Base-by-base conservation (phyloP, 2,113 vertebrate species). In the Sebastes schlegelii region DNA sequence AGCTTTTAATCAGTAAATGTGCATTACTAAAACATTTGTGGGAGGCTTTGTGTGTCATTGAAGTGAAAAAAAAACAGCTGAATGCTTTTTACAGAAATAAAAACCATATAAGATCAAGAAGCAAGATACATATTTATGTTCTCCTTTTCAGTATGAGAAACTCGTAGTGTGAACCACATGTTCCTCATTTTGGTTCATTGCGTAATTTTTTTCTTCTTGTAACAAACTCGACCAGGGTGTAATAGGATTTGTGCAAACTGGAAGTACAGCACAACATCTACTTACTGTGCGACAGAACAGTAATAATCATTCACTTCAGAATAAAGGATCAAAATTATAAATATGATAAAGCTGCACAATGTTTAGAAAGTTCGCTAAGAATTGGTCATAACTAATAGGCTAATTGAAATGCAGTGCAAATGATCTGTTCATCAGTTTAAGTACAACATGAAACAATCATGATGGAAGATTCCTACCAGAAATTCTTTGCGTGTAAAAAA, bases 151-250 rank as follows among this genome's bases (percentile, higher is more conserved):
- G 1, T 1, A 3, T 73, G 76, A 46, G 57, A 82, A 88, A 86
- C 64, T 4, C 19, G 34, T 10, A 58, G 19, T 26, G 51, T 46
- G 6, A 21, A 54, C 83, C 48, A 8, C 80, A 81, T 7, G 69
- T 93, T 93, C 91, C 89, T 88, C 61, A 62, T 87, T 90, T 73
- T 54, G 45, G 55, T 55, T 79, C 8, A 49, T 65, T 83, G 61
- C 49, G 6, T 64, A 43, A 88, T 49, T 55, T 62, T 42, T 21
- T 60, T 58, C 13, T 64, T 66, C 9, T 91, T 65, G 61, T 45
- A 57, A 84, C 78, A 85, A 74, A 72, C 9, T 51, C 69, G 4
- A 23, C 4, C 7, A 23, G 16, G 48, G 65, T 61, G 26, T 40
- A 76, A 85, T 48, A 49, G 52, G 52, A 67, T 68, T 67, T 9